Conservation (phyloP, 2,797 vertebrate genomes). For the Mormyrus hasselquistii region DNA sequence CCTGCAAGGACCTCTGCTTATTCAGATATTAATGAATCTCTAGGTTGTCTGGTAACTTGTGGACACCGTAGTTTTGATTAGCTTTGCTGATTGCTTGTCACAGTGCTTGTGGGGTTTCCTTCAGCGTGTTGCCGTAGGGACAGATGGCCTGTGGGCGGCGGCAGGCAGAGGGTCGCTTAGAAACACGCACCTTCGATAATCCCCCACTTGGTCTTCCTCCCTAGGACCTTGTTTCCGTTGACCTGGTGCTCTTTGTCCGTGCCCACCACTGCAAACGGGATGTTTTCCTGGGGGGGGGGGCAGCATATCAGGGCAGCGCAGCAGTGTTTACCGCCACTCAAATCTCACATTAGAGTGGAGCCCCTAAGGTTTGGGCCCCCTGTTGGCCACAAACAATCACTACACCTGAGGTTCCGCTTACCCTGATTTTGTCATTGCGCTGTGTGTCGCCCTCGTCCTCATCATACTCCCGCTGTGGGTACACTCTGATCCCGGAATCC, state of each 20-base stretch:
- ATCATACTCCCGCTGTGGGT: conserved; percentile 94
- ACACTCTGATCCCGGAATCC: conserved; percentile 87
- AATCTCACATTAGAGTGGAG: neutral
- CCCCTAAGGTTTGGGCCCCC: neutral
- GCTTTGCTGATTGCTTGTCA: neutral
- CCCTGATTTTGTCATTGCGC: conserved; percentile 93
- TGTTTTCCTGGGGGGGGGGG: conserved; percentile 78
- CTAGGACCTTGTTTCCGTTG: conserved; percentile 89
- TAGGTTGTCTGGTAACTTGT: neutral
- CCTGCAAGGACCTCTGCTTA: neutral
- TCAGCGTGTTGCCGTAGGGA: neutral
- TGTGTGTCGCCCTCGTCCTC: conserved; percentile 86
- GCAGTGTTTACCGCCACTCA: neutral
- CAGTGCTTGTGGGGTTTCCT: neutral
- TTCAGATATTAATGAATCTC: neutral
- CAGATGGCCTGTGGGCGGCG: neutral
- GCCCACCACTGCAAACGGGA: conserved; percentile 94
- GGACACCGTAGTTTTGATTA: neutral
- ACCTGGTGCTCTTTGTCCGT: conserved; percentile 97
- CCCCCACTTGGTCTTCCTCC: conserved; percentile 97
- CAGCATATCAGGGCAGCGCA: neutral
- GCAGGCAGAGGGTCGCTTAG: neutral
- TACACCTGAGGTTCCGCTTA: conserved; percentile 44
- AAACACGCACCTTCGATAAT: conserved; percentile 85
- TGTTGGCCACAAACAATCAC: neutral